phyloP scores from a whole-genome alignment of 2,797 vertebrate genomes.

The Lagorchestes hirsutus region DNA sequence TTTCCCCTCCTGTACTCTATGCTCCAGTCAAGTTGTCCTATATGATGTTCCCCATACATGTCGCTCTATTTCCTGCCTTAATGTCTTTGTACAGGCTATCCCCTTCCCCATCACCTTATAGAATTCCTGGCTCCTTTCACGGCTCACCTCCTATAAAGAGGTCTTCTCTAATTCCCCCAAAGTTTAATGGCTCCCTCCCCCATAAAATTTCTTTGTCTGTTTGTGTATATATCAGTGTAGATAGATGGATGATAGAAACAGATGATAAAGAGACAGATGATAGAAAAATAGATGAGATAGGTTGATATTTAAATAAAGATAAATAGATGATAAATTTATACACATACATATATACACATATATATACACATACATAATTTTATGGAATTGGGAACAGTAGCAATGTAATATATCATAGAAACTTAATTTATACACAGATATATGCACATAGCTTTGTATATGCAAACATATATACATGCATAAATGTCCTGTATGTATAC shows the following conservation, averaged over 20 bases:
- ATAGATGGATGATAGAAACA: not conserved
- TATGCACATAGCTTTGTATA: not conserved
- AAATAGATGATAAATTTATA: not conserved
- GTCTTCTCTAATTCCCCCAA: not conserved
- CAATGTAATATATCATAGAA: not conserved
- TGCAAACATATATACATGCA: too few species aligned
- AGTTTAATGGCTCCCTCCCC: rapidly evolving
- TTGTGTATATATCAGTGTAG: not conserved
- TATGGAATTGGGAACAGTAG: not conserved
- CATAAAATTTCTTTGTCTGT: not conserved
- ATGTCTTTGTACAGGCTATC: not conserved
- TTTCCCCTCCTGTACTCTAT: not conserved
- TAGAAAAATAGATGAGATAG: not conserved
- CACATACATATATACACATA: not conserved
- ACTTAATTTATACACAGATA: not conserved
- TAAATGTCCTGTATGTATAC: not conserved
- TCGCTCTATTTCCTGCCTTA: not conserved
- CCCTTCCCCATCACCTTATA: not conserved
- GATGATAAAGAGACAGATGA: not conserved
- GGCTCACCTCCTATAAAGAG: not conserved
- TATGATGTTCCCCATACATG: not conserved
- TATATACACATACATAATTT: not conserved
- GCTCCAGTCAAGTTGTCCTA: not conserved
- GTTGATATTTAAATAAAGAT: not conserved
- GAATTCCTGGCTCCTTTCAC: not conserved